Evolutionary conservation across 1,140 invertebrate species (phyloP), one percentile per base, ranked within the genome.

Genomic region (Phenacoccus solenopsis): DNA sequence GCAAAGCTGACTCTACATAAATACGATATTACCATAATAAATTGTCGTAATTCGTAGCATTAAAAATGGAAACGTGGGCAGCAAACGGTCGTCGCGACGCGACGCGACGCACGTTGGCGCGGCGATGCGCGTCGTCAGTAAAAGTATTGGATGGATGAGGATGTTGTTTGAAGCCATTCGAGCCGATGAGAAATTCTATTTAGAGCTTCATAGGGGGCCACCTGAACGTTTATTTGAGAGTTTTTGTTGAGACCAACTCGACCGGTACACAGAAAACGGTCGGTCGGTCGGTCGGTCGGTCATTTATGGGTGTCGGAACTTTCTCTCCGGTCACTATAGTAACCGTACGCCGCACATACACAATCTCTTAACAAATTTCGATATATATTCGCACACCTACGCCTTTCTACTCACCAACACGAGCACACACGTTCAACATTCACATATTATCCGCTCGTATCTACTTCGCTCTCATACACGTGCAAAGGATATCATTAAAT

Each of bases 401-500:
- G 20, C 38, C 13, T 16, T 49, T 49, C 20, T 49, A 49, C 20
- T n/a, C 13, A 49, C 38, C 16, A 49, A 49, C 38, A 49, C 38
- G 20, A 16, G 20, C 38, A n/a, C 38, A 32, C 13, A 32, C 30
- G 30, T 7, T 13, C 12, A 4, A n/a, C 16, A 49, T 49, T 16
- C 38, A 49, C 38, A n/a, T 49, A 49, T 49, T 49, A 49, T 49
- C 38, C 20, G n/a, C n/a, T 49, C 20, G 12, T 49, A 10, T 49
- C 38, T 49, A 49, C 20, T 49, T n/a, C n/a, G n/a, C 38, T 49
- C 38, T 49, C 38, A 49, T 49, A 49, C 38, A 49, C 38, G 38
- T 49, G 38, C 38, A 49, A 49, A 49, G 38, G 38, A 49, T 49
- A 49, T 49, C 38, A 49, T 49, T 49, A 49, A 49, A 49, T n/a